Conservation (phyloP, 2,113 vertebrate genomes). For the Nipponia nippon region DNA sequence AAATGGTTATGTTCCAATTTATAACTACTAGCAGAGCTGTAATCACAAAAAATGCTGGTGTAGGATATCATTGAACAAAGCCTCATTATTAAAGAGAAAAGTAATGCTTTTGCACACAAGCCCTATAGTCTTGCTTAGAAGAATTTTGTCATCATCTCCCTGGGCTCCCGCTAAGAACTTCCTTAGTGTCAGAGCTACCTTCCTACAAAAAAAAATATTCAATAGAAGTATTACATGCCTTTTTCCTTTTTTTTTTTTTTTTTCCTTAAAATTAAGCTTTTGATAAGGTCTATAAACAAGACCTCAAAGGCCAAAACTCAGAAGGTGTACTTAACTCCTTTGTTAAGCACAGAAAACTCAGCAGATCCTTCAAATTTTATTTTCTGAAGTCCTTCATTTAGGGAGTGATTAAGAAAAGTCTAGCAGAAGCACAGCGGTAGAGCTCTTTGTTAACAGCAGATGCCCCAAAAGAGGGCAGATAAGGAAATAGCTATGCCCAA, state of each 20-base stretch:
- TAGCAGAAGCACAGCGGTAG: background rate
- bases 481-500: background rate
- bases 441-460: background rate
- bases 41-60: background rate
- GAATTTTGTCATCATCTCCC: background rate
- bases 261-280: background rate
- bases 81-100: background rate
- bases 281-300: background rate
- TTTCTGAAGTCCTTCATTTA: background rate
- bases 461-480: background rate
- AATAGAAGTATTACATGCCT: background rate
- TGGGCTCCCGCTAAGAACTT: background rate
- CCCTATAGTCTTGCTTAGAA: background rate
- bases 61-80: background rate
- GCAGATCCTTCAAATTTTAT: background rate
- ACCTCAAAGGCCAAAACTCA: background rate
- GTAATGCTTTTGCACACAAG: background rate
- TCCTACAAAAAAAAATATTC: background rate
- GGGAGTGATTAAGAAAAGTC: background rate
- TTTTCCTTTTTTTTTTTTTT: background rate
- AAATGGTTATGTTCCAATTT: background rate
- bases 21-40: background rate
- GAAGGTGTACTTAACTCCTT: background rate
- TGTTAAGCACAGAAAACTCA: background rate
- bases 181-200: background rate